Evolutionary conservation across 2,888 invertebrate genomes (phyloP).

Genomic region (Polylopha cassiicola): DNA sequence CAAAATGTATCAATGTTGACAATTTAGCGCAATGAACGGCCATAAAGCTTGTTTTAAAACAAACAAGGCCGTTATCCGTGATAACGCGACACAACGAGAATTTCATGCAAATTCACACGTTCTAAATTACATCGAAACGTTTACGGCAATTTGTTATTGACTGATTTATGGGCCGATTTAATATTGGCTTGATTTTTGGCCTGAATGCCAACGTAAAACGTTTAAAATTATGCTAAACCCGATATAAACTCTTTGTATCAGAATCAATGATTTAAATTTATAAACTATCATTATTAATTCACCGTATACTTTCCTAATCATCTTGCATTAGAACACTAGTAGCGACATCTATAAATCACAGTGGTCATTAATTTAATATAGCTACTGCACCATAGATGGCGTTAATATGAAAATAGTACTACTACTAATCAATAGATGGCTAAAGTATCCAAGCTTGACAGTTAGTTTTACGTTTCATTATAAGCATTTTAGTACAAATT

Average conservation of each 20-base stretch:
- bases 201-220: too few species aligned
- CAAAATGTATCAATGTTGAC: constrained; percentile 31
- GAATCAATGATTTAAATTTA: too few species aligned
- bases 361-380: background rate
- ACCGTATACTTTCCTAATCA: too few species aligned
- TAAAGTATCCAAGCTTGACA: constrained; percentile 1
- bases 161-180: constrained; percentile 10
- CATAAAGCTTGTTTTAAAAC: constrained; percentile 35
- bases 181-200: too few species aligned
- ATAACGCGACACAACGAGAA: constrained; percentile 41
- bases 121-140: constrained; percentile 25
- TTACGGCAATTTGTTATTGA: constrained; percentile 26
- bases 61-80: constrained; percentile 34
- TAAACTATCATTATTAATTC: too few species aligned
- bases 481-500: too few species aligned
- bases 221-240: too few species aligned
- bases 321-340: too few species aligned
- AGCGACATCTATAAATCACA: constrained; percentile 7
- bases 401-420: background rate
- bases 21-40: constrained; percentile 31
- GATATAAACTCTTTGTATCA: too few species aligned
- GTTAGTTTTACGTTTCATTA: constrained; percentile 1
- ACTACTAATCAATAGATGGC: constrained; percentile 14
- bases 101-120: constrained; percentile 41
- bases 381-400: constrained; percentile 1